phyloP scores from a whole-genome alignment of 2,797 vertebrate genomes.

The Sylvilagus floridanus region DNA sequence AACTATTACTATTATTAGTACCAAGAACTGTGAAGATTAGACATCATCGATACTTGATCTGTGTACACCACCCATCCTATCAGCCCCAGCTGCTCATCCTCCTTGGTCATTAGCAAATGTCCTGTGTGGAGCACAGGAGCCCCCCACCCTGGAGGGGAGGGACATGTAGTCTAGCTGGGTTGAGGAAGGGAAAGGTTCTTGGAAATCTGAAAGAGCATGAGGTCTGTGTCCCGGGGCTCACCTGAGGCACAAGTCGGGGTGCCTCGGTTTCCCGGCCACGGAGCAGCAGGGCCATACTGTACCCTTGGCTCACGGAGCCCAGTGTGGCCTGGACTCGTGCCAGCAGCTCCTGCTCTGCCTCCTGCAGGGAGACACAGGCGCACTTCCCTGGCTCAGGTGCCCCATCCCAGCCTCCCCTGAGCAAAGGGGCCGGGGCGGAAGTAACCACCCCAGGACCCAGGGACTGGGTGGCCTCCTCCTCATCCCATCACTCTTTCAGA shows the following conservation, averaged over 20 bases:
- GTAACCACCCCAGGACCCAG: background rate
- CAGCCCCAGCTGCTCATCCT: background rate
- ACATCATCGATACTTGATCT: constrained; percentile 1
- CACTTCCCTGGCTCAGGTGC: background rate
- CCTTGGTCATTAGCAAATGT: background rate
- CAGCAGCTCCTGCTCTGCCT: constrained; percentile 86
- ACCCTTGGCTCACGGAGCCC: constrained; percentile 87
- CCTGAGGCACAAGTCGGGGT: constrained; percentile 89
- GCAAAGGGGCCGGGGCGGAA: background rate
- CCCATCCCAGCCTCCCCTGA: background rate
- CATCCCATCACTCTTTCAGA: background rate
- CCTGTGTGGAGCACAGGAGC: background rate
- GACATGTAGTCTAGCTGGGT: background rate
- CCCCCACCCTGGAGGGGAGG: background rate
- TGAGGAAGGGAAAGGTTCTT: background rate
- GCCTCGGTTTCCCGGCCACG: constrained; percentile 80
- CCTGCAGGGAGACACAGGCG: constrained; percentile 76
- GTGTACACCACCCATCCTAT: background rate
- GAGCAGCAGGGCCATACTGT: constrained; percentile 89
- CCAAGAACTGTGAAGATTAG: background rate
- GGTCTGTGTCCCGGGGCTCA: constrained; percentile 68
- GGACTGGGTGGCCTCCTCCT: background rate
- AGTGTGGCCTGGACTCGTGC: constrained; percentile 87
- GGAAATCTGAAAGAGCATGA: background rate
- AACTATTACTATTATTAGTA: background rate